Base-by-base conservation (phyloP, 2,888 invertebrate genomes). In the Plagodis dolabraria region DNA sequence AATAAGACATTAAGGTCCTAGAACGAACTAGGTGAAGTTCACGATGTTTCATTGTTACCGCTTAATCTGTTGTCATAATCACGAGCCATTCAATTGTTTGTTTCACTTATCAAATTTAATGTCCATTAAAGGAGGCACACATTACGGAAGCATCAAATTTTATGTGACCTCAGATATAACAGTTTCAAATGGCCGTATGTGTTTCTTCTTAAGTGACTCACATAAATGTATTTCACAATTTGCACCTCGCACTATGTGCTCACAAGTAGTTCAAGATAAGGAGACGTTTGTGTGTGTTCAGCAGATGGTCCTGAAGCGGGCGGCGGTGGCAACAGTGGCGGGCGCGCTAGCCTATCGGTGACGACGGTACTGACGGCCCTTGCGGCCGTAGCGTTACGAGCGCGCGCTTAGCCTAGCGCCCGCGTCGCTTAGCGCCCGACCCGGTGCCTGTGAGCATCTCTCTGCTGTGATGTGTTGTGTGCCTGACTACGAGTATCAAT, bases 361-460 rank as follows among this genome's bases (percentile, higher is more conserved):
- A 61, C 63, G 46, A 59, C 63, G 45, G 69, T 60, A 56, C 51
- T 65, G 53, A 33, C 60, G 52, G 67, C 71, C 63, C 62, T 69
- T 55, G 70, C 64, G 60, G 65, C 72, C 72, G 77, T 76, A 70
- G 49, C 63, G 33, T 63, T 53, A 53, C 60, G 58, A 40, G 53
- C 65, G 66, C 64, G 70, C 62, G 72, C 72, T 59, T 69, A 71
- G 73, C 73, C 46, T n/a, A 7, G 71, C 91, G 88, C 88, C 87
- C 91, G 80, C 85, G 86, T 86, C 87, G 86, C 86, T 83, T 79
- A 42, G 35, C 35, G 48, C 79, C 43, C n/a, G n/a, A 43, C 33
- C 35, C 36, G 7, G 9, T 9, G 44, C 12, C 34, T 45, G 11
- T 12, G 12, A 40, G 10, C 10, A 40, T 40, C 58, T 53, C 47